Conservation (phyloP, 2,113 vertebrate genomes). For the Thalassarche chlororhynchos region DNA sequence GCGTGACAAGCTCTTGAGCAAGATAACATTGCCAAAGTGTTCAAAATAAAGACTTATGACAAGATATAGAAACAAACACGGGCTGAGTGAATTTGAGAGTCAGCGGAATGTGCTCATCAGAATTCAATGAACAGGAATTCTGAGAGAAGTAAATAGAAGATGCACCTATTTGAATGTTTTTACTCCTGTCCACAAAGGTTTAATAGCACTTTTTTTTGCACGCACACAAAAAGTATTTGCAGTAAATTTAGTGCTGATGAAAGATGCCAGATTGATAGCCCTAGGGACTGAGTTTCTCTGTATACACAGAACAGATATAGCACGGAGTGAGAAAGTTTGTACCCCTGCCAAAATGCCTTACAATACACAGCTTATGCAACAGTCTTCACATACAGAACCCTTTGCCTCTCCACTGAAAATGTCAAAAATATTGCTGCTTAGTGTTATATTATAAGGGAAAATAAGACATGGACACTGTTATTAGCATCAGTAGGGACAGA, state of each 20-base stretch:
- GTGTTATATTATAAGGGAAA: neutral
- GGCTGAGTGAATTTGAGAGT: neutral
- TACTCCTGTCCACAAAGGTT: neutral
- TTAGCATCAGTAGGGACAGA: neutral
- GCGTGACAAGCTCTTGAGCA: neutral
- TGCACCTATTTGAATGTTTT: neutral
- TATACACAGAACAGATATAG: conserved; percentile 37
- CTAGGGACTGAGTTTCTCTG: conserved; percentile 17
- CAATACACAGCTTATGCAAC: conserved; percentile 44
- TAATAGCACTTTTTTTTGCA: neutral
- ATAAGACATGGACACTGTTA: neutral
- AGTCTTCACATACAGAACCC: neutral
- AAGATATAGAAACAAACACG: neutral
- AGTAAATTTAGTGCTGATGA: conserved; percentile 24
- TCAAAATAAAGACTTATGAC: neutral
- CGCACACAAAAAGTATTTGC: neutral
- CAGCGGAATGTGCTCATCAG: neutral
- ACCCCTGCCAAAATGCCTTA: conserved; percentile 39
- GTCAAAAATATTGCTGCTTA: neutral
- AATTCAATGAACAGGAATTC: neutral
- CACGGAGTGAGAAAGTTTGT: conserved; percentile 21
- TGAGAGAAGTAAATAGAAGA: neutral
- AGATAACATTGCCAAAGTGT: neutral
- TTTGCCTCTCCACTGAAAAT: neutral
- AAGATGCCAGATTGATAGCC: conserved; percentile 48